Evolutionary conservation across 2,888 invertebrate species (phyloP).

Genomic region (Didymodactylos carnosus): DNA sequence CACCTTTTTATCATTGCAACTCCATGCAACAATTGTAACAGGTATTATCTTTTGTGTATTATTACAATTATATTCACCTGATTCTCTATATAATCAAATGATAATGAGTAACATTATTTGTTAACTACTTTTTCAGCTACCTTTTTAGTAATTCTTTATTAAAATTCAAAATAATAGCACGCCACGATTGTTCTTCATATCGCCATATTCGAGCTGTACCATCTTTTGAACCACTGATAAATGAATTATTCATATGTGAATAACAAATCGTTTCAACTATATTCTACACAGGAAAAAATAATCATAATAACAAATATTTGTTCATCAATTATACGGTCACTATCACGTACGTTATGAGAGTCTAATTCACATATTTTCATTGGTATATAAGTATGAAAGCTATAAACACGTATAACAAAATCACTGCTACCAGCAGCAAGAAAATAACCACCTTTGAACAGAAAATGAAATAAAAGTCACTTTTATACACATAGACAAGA

Average conservation of each 20-base stretch:
- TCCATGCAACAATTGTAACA: conserved; percentile 94
- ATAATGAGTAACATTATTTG: background rate
- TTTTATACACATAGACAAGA: background rate
- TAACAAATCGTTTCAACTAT: conserved; percentile 87
- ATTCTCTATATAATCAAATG: conserved; percentile 16
- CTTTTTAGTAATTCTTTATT: conserved; percentile 15
- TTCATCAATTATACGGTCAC: conserved; percentile 22
- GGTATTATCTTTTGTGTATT: conserved; percentile 37
- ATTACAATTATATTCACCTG: background rate
- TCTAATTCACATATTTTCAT: conserved; percentile 54
- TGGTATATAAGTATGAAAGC: conserved; percentile 54
- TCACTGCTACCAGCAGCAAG: conserved; percentile 84
- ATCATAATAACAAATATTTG: conserved; percentile 13
- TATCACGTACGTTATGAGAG: conserved; percentile 42
- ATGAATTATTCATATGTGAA: conserved; percentile 64
- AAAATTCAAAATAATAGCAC: conserved; percentile 48
- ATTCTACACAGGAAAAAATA: conserved; percentile 39
- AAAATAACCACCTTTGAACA: conserved; percentile 49
- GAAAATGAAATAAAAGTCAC: background rate
- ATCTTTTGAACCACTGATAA: conserved; percentile 83
- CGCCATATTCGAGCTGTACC: conserved; percentile 82
- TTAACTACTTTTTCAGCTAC: conserved; percentile 16
- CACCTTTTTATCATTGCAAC: conserved; percentile 60
- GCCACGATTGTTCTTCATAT: conserved; percentile 64
- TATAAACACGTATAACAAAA: conserved; percentile 71